Conservation (phyloP, 2,797 vertebrate species). For the Triplophysa bombifrons region DNA sequence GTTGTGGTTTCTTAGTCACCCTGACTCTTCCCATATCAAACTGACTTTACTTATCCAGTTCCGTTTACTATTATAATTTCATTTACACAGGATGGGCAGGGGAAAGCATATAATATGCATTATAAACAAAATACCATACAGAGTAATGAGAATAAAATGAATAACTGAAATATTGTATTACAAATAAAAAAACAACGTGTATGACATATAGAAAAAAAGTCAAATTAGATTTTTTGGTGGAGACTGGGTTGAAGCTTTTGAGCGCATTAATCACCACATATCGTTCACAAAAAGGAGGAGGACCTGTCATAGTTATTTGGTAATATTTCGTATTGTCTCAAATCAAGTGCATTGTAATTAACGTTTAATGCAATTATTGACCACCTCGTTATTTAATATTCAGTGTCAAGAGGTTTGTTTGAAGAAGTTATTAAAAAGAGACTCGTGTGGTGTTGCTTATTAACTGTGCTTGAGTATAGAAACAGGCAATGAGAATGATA, state of each 20-base stretch:
- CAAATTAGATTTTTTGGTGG: not conserved
- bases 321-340: not conserved
- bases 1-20: no score
- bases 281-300: not conserved
- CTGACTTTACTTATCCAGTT: no score
- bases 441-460: constrained; percentile 15
- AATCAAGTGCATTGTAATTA: not conserved
- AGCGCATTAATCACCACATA: not conserved
- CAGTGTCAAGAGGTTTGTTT: not conserved
- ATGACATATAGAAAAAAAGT: not conserved
- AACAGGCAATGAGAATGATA: constrained; percentile 18
- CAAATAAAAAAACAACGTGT: not conserved
- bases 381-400: not conserved
- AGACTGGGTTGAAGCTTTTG: not conserved
- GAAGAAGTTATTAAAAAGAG: not conserved
- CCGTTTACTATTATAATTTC: no score
- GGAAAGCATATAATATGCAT: no score
- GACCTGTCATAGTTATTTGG: not conserved
- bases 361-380: not conserved
- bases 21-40: no score
- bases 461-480: constrained; percentile 15
- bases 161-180: not conserved
- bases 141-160: not conserved
- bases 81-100: no score
- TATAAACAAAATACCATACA: not conserved